Conservation (phyloP, 2,797 vertebrate species). For the Psittacula echo region DNA sequence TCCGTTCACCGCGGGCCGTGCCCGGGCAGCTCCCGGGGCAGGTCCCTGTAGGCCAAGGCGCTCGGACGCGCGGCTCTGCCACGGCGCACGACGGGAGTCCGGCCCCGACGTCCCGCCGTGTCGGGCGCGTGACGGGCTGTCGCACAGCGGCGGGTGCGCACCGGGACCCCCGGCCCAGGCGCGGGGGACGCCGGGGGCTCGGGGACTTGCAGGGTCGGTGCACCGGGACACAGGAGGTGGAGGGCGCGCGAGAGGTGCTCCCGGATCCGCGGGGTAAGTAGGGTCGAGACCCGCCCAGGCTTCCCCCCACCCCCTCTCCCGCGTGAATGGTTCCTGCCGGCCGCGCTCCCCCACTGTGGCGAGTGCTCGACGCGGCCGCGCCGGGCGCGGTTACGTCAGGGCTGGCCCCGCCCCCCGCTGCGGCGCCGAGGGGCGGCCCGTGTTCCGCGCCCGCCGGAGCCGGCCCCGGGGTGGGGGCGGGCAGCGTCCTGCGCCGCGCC, state of each 20-base stretch:
- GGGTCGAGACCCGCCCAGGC: background rate
- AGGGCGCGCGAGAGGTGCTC: no score
- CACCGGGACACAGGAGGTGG: background rate
- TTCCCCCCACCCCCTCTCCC: background rate
- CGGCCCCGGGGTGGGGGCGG: slow-evolving; percentile 8
- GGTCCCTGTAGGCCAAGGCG: background rate
- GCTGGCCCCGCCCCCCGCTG: background rate
- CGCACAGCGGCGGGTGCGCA: background rate
- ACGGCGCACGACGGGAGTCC: accelerated
- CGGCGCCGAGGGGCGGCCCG: background rate
- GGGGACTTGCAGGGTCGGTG: no score
- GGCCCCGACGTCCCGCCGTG: no score
- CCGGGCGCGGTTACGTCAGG: background rate
- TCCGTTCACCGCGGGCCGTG: accelerated
- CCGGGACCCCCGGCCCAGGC: no score
- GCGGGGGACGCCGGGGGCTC: no score
- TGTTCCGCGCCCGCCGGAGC: background rate
- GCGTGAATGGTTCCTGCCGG: background rate
- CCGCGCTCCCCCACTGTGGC: accelerated
- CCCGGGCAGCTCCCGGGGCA: no score
- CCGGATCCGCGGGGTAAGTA: background rate
- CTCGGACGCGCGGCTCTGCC: background rate
- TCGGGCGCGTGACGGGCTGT: background rate
- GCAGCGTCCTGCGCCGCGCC: background rate
- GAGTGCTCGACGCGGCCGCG: background rate